Base-by-base conservation (phyloP, 2,888 invertebrate species). In the Zhuqinia jingwanae region DNA sequence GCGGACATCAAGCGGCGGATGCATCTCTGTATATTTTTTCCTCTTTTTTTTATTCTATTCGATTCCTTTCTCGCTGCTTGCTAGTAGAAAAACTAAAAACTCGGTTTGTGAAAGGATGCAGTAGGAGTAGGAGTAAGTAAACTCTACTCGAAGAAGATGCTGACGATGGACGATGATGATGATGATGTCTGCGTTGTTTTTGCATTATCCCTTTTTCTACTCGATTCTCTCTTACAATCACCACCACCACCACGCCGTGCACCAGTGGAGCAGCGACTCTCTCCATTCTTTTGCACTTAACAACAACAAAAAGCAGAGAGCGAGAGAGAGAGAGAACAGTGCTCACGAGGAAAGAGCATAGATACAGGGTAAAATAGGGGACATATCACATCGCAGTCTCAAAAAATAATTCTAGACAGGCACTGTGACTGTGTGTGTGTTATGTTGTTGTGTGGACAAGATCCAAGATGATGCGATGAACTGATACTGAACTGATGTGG, bases 121-220 rank as follows among this genome's bases (percentile, higher is more conserved):
- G 11, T 15, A 60, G 60, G 6, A 60, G 27, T 25, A 60, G 60
- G 60, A 60, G 60, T 60, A 60, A 60, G 60, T 60, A 60, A 60
- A 27, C 68, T 68, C 68, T 42, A 68, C 36, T 42, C 42, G 13
- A 68, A 36, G 68, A 68, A n/a, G n/a, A n/a, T n/a, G n/a, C n/a
- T n/a, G n/a, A n/a, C n/a, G n/a, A n/a, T n/a, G n/a, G n/a, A n/a
- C n/a, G n/a, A n/a, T n/a, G n/a, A n/a, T 68, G 36, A 68, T 10
- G 68, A 68, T 68, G 22, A 79, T 65, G 65, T 27, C 27, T 70
- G 70, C 56, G 42, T 81, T 53, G 56, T 70, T 78, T 81, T 81
- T 81, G 80, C 80, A 81, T 70, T 70, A 70, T 42, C n/a, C 80
- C 5, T 65, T 79, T n/a, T 81, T 70, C 25, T 70, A 27, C 70